A percentile compares a stretch with the other conserved stretches of the same genome.
Conservation (phyloP, 1,140 invertebrate species). For the Cepaea nemoralis region DNA sequence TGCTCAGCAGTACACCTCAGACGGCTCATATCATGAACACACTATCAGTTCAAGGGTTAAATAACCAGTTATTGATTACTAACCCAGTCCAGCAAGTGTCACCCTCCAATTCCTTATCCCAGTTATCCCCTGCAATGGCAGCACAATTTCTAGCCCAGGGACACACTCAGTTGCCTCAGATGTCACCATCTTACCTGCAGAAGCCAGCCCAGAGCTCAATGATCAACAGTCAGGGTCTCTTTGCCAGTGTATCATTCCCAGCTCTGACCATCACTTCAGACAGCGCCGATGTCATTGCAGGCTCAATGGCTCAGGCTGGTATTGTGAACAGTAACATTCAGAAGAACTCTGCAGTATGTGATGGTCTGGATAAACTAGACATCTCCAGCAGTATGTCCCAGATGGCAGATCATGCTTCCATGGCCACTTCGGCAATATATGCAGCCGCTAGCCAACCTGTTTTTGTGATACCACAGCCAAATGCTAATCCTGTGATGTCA, state of each 20-base stretch:
- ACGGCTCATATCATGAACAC: conserved; percentile 26
- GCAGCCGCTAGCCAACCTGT: conserved; percentile 34
- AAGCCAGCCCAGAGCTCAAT: conserved; percentile 11
- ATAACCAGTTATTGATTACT: conserved; percentile 20
- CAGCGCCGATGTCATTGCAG: background rate
- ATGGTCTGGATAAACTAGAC: background rate
- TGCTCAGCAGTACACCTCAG: background rate
- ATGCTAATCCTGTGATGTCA: conserved; percentile 23
- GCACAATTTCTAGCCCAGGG: conserved; percentile 36
- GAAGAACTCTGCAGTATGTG: background rate
- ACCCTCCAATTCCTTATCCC: conserved; percentile 18
- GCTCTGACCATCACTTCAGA: conserved; percentile 12
- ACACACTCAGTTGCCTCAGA: conserved; percentile 22
- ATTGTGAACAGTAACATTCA: conserved; percentile 2
- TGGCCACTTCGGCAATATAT: conserved; percentile 1
- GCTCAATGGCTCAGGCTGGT: background rate
- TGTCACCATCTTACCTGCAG: conserved; percentile 37
- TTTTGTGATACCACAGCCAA: conserved; percentile 37
- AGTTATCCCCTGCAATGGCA: conserved; percentile 35
- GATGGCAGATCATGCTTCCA: conserved; percentile 17
- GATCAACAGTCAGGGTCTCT: background rate
- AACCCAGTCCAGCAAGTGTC: conserved; percentile 36
- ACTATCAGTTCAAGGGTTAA: conserved; percentile 28
- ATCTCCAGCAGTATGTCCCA: background rate
- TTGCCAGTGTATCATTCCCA: conserved; percentile 29